Evolutionary conservation across 2,113 vertebrate genomes (phyloP), one percentile per base, ranked within the genome.

Genomic region (Ramphastos sulfuratus): DNA sequence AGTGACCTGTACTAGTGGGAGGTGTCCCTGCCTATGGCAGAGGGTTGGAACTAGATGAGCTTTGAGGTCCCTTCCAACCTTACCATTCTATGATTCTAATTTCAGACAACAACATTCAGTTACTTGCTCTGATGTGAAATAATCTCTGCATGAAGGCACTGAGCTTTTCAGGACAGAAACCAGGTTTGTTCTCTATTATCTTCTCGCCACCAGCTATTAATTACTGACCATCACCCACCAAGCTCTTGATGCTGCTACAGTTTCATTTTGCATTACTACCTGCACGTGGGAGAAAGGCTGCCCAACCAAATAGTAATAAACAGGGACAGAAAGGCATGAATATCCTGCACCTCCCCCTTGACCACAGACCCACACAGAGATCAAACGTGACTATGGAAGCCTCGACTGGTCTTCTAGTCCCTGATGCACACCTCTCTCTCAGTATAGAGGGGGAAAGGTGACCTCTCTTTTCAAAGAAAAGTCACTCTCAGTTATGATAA

Each of bases 261-360:
- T 79, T 78, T 37, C 46, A 13, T 46, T 58, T 91, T n/a, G 20
- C 12, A 25, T 39, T 65, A 23, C 9, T 3, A 42, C 7, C 3
- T 4, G 19, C 7, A 7, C 0, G 0, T 4, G 10, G 7, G 12
- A 61, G 18, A 42, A 73, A 9, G 5, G 15, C 1, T 70, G 52
- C 37, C 27, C 46, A 23, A 35, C 4, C 31, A 25, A 79, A 52
- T 16, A 67, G 27, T 24, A 84, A 75, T 20, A 13, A 86, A 58
- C 5, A 4, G 2, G 15, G 5, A 60, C 19, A 18, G 74, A 85
- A 86, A 59, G 66, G 1, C 4, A 46, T 11, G 52, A 84, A 27
- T 61, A 52, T 31, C 15, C 25, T 27, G 14, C 3, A 21, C 15
- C 9, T 67, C 44, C 24, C 1, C 8, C 28, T 69, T 52, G 27